A percentile compares a stretch with the other conserved stretches of the same genome.
Conservation (phyloP, 2,888 invertebrate species). For the Globia sparganii region DNA sequence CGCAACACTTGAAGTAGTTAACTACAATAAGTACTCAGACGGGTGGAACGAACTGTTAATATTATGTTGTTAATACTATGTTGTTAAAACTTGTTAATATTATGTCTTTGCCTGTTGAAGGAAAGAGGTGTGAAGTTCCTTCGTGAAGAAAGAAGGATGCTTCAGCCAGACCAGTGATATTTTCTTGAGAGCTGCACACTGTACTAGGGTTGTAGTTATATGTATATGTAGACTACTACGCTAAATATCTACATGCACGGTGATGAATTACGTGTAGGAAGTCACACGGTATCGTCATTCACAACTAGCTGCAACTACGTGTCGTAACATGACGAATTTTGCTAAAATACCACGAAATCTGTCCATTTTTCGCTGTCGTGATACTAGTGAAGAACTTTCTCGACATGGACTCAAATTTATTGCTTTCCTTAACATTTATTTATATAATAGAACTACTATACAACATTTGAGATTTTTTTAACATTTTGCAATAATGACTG, state of each 20-base stretch:
- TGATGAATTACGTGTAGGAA: not conserved
- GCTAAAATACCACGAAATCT: constrained; percentile 14
- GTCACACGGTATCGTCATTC: not conserved
- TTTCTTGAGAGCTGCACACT: not conserved
- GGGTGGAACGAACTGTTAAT: constrained; percentile 62
- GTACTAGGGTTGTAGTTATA: not conserved
- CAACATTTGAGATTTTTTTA: constrained; percentile 10
- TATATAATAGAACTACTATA: constrained; percentile 19
- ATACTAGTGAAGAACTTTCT: constrained; percentile 26
- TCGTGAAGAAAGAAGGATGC: not conserved
- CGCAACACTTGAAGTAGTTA: constrained; percentile 54
- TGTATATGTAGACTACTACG: not conserved
- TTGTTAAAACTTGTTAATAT: constrained; percentile 30
- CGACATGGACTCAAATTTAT: constrained; percentile 30
- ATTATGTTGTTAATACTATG: constrained; percentile 14
- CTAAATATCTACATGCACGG: not conserved
- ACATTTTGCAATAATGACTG: constrained; percentile 9
- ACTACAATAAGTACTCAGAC: constrained; percentile 58
- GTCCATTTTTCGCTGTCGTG: not conserved
- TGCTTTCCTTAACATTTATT: constrained; percentile 46
- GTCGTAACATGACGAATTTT: constrained; percentile 20
- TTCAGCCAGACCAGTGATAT: not conserved
- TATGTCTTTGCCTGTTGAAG: not conserved
- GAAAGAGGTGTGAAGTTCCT: not conserved
- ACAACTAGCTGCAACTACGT: not conserved